Percentiles rank a stretch among this genome's conserved stretches.
phyloP scores from a whole-genome alignment of 2,888 invertebrate genomes.

The Caenorhabditis sp. region DNA sequence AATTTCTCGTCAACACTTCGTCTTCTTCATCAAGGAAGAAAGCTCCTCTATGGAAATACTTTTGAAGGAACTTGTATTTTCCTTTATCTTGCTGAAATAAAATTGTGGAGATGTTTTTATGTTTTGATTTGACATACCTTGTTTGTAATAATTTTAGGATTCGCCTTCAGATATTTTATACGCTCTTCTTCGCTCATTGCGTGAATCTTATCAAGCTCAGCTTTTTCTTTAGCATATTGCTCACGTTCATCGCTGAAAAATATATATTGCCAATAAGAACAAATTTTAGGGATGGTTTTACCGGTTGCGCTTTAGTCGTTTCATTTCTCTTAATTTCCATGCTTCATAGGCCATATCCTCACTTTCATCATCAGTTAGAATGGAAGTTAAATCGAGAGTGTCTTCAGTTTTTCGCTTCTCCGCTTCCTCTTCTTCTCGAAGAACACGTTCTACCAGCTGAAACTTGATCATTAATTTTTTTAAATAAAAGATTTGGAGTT shows the following conservation, averaged over 20 bases:
- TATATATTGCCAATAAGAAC: constrained; percentile 10
- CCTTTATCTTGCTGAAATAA: constrained; percentile 81
- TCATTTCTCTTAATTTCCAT: constrained; percentile 96
- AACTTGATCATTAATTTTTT: constrained; percentile 4
- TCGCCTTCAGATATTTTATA: constrained; percentile 84
- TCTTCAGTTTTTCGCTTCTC: constrained; percentile 75
- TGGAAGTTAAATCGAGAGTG: constrained; percentile 60
- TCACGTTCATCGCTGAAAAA: constrained; percentile 50
- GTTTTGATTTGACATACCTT: too few relatives aligned
- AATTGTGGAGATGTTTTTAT: too few relatives aligned
- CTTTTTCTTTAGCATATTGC: constrained; percentile 60
- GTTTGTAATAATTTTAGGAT: constrained; percentile 91
- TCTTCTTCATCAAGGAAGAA: constrained; percentile 83
- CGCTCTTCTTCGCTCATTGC: constrained; percentile 96
- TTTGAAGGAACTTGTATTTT: constrained; percentile 98
- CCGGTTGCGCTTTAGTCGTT: constrained; percentile 89
- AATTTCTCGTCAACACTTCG: constrained; percentile 77
- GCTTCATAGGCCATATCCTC: constrained; percentile 75
- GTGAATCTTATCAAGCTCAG: constrained; percentile 82
- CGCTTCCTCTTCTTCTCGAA: constrained; percentile 80
- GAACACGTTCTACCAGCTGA: constrained; percentile 75
- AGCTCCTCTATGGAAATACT: constrained; percentile 98
- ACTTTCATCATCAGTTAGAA: constrained; percentile 70
- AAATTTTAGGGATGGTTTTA: constrained; percentile 3
- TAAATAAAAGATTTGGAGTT: not conserved